phyloP scores from a whole-genome alignment of 1,140 invertebrate species.

The Euura lappo region DNA sequence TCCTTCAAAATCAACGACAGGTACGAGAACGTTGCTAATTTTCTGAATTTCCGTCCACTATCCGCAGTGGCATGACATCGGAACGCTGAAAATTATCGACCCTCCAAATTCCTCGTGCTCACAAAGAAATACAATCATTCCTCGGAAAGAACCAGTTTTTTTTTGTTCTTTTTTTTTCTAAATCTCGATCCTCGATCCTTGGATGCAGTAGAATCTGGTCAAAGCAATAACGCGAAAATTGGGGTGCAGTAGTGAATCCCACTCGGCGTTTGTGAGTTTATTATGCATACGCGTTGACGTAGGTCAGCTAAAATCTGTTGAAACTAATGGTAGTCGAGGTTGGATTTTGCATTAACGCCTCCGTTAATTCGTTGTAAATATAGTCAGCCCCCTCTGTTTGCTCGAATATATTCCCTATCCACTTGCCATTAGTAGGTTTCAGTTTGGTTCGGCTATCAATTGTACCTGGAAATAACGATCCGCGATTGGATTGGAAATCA shows the following conservation, averaged over 20 bases:
- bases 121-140: background rate
- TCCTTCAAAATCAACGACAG: constrained; percentile 1
- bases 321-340: constrained; percentile 45
- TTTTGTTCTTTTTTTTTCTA: background rate
- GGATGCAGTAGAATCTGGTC: too few relatives aligned
- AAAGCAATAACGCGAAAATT: too few relatives aligned
- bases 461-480: too few relatives aligned
- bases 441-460: too few relatives aligned
- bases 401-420: constrained; percentile 48
- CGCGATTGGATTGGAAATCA: too few relatives aligned
- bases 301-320: constrained; percentile 36
- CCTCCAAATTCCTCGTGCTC: background rate
- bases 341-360: constrained; percentile 44
- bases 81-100: too few relatives aligned
- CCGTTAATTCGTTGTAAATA: constrained; percentile 49
- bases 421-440: constrained; percentile 47
- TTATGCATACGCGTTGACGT: too few relatives aligned
- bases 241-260: too few relatives aligned
- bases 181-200: too few relatives aligned
- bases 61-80: too few relatives aligned
- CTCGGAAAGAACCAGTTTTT: background rate
- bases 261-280: too few relatives aligned
- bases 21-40: background rate
- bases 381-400: constrained; percentile 40
- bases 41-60: background rate